A percentile compares a stretch with the other conserved stretches of the same genome.
Conservation (phyloP, 1,140 invertebrate genomes). For the Monochamus saltuarius region DNA sequence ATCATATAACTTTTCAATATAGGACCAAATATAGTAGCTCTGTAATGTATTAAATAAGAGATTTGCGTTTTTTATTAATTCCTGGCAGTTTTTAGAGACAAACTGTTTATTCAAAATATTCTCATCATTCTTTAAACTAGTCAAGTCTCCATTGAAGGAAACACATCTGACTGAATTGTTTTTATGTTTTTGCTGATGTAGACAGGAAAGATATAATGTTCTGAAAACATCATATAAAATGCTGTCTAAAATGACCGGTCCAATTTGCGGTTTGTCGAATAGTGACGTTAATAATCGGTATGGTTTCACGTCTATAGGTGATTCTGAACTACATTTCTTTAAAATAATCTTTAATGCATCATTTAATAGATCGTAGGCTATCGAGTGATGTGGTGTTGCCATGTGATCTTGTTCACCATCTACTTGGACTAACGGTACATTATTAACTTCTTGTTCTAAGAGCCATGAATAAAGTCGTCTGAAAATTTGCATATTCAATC, state of each 20-base stretch:
- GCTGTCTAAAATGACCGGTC: conserved; percentile 80
- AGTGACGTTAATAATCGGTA: conserved; percentile 85
- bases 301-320: conserved; percentile 71
- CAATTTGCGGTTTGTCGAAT: conserved; percentile 88
- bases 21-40: conserved; percentile 85
- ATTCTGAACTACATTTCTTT: conserved; percentile 59
- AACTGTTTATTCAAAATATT: conserved; percentile 43
- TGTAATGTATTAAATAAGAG: conserved; percentile 83
- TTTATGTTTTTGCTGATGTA: conserved; percentile 47
- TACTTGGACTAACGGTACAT: conserved; percentile 51
- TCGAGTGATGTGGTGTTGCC: conserved; percentile 46
- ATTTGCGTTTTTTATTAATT: conserved; percentile 82
- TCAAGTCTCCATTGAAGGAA: conserved; percentile 49
- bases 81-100: conserved; percentile 50
- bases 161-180: conserved; percentile 42
- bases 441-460: conserved; percentile 70
- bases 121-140: conserved; percentile 46
- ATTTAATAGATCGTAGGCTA: conserved; percentile 66
- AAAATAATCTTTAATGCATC: conserved; percentile 65
- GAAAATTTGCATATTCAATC: conserved; percentile 29
- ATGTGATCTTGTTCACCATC: conserved; percentile 52
- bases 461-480: conserved; percentile 84
- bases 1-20: conserved; percentile 71
- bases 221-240: conserved; percentile 85
- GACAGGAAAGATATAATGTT: conserved; percentile 51